A percentile compares a stretch with the other conserved stretches of the same genome.
phyloP scores from a whole-genome alignment of 2,888 invertebrate genomes.

The Cephus pulcher region DNA sequence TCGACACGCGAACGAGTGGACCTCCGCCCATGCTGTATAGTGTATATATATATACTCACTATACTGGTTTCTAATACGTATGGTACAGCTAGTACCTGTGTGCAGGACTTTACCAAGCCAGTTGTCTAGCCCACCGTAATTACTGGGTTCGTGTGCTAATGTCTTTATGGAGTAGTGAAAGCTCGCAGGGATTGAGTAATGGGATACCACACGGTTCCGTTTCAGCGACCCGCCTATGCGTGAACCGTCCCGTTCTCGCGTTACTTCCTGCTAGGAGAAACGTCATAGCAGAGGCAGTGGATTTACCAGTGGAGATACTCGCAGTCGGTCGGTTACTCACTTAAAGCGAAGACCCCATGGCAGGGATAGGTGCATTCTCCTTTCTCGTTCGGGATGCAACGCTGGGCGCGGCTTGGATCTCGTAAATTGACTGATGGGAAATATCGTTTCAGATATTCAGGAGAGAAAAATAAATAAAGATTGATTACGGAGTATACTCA shows the following conservation, averaged over 20 bases:
- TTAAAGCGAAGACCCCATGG: not conserved
- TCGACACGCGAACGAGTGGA: conserved; percentile 7
- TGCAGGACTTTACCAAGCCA: conserved; percentile 1
- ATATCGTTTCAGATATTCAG: not conserved
- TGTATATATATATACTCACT: not conserved
- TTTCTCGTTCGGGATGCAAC: not conserved
- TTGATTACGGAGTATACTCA: not conserved
- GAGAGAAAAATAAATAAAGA: not conserved
- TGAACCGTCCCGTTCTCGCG: not conserved
- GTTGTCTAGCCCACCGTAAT: conserved; percentile 42
- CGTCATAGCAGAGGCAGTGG: not conserved
- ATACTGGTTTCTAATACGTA: not conserved
- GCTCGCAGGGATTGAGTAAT: conserved; percentile 21
- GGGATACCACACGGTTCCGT: conserved; percentile 13
- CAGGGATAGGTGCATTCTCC: not conserved
- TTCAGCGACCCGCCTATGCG: not conserved
- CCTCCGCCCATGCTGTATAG: not conserved
- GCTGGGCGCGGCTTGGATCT: not conserved
- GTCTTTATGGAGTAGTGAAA: conserved; percentile 46
- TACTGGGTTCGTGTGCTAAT: conserved; percentile 53
- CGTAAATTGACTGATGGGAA: not conserved
- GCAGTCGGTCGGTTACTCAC: not conserved
- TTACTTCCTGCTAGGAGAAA: not conserved
- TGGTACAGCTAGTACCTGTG: not conserved
- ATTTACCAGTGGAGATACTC: not conserved